phyloP scores from a whole-genome alignment of 2,797 vertebrate species.

The Arvicola amphibius region DNA sequence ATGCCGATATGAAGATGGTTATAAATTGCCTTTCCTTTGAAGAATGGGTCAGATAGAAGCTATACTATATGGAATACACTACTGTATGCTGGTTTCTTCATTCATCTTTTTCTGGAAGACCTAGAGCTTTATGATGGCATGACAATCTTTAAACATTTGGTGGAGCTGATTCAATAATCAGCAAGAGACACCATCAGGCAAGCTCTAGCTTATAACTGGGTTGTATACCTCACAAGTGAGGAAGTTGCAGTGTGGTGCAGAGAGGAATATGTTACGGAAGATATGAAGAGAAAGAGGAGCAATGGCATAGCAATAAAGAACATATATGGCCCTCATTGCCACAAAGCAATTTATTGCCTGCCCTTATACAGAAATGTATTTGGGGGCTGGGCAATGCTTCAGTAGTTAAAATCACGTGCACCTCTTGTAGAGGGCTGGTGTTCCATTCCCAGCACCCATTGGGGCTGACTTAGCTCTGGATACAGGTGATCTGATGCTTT shows the following conservation, averaged over 20 bases:
- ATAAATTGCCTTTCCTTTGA: background rate
- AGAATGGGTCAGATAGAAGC: background rate
- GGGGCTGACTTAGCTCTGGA: background rate
- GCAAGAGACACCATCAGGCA: background rate
- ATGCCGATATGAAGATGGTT: background rate
- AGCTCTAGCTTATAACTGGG: background rate
- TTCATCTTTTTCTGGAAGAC: background rate
- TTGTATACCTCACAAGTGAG: background rate
- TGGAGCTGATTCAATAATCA: background rate
- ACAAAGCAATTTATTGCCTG: background rate
- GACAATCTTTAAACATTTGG: background rate
- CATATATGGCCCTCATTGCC: background rate
- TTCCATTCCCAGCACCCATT: background rate
- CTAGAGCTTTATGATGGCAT: background rate
- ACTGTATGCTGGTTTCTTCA: background rate
- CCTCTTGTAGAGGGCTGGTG: background rate
- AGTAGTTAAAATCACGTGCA: background rate
- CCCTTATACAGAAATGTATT: background rate
- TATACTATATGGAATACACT: fast-evolving
- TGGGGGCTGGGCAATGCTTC: background rate
- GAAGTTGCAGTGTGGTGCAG: too few species aligned
- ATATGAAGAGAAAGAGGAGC: too few species aligned
- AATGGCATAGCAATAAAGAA: background rate
- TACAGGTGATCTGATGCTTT: background rate
- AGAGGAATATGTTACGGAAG: background rate